Evolutionary conservation across 2,797 vertebrate species (phyloP).

Genomic region (Knipowitschia caucasica): DNA sequence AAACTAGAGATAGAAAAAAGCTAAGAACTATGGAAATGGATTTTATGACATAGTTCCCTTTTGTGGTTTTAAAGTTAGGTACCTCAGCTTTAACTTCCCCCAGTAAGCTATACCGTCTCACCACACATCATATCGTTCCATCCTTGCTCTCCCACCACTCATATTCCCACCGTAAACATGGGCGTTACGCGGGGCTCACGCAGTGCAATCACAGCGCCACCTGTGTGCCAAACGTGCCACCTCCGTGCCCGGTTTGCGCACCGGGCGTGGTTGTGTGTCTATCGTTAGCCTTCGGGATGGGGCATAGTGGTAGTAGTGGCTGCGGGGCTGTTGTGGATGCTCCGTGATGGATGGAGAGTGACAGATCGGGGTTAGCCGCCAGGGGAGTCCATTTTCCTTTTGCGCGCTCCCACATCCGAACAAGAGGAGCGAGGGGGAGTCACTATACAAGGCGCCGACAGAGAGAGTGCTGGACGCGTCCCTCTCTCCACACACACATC

Average conservation of each 20-base stretch:
- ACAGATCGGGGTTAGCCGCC: slow-evolving; percentile 84
- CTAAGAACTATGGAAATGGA: no score
- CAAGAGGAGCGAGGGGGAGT: slow-evolving; percentile 31
- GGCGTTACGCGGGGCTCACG: background rate
- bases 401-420: slow-evolving; percentile 34
- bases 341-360: slow-evolving; percentile 81
- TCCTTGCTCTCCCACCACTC: no score
- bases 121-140: no score
- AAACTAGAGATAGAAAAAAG: no score
- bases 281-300: slow-evolving; percentile 43
- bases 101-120: no score
- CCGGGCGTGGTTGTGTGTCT: slow-evolving; percentile 62
- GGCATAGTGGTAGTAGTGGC: slow-evolving; percentile 24
- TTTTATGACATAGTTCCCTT: no score
- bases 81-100: no score
- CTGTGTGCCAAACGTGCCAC: slow-evolving; percentile 48
- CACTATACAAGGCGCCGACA: slow-evolving; percentile 21
- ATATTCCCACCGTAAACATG: no score
- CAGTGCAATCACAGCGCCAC: slow-evolving; percentile 32
- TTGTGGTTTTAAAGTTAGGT: no score
- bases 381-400: slow-evolving; percentile 73
- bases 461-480: slow-evolving; percentile 32
- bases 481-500: slow-evolving; percentile 34
- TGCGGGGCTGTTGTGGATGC: slow-evolving; percentile 52
- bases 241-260: slow-evolving; percentile 35